phyloP scores from a whole-genome alignment of 1,140 invertebrate species.

The Hypothenemus hampei region DNA sequence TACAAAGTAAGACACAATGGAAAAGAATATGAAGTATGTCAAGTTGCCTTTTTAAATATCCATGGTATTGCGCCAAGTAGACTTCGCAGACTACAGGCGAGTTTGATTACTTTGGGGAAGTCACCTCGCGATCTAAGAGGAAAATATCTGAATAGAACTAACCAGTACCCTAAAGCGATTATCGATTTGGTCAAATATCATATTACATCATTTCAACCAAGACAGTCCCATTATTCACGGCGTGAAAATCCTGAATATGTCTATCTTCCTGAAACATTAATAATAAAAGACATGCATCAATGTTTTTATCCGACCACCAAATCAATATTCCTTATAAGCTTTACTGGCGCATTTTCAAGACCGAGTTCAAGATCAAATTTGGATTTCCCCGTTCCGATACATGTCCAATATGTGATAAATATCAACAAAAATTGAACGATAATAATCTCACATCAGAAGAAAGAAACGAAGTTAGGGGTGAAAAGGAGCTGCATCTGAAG shows the following conservation, averaged over 20 bases:
- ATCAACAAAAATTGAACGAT: constrained; percentile 10
- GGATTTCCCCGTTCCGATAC: constrained; percentile 20
- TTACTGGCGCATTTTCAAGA: constrained; percentile 21
- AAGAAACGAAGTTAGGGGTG: neutral
- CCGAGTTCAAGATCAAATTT: constrained; percentile 22
- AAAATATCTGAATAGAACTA: neutral
- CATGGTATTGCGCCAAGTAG: neutral
- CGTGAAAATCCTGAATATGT: constrained; percentile 14
- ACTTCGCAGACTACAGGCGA: neutral
- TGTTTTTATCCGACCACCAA: constrained; percentile 8
- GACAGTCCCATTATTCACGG: constrained; percentile 24
- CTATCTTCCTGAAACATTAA: constrained; percentile 20
- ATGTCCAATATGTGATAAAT: constrained; percentile 17
- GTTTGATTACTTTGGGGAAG: neutral
- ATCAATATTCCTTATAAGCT: constrained; percentile 16
- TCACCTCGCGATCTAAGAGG: neutral
- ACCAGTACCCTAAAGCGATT: neutral
- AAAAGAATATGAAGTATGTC: neutral
- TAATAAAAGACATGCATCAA: constrained; percentile 18
- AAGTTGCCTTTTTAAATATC: neutral
- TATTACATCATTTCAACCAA: constrained; percentile 3
- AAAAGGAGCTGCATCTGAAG: constrained; percentile 20
- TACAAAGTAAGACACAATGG: neutral
- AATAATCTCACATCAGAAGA: neutral
- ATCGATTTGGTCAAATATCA: neutral